Percentiles rank a stretch among this genome's conserved stretches.
phyloP scores from a whole-genome alignment of 2,113 vertebrate species.

The Tragelaphus imberbis region DNA sequence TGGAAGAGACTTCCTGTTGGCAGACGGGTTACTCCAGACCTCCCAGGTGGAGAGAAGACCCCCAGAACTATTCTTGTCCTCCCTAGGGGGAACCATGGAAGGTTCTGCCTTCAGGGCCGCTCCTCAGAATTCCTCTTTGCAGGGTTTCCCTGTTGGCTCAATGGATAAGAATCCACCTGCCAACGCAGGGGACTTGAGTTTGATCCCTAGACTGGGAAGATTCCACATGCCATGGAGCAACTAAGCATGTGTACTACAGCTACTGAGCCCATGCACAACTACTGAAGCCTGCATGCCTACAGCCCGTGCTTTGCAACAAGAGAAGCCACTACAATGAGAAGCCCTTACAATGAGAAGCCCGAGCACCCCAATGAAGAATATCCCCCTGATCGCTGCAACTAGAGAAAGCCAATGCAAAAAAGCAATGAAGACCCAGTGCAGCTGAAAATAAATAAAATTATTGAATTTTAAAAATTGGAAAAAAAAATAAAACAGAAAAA shows the following conservation, averaged over 20 bases:
- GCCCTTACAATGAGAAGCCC: neutral
- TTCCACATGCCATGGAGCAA: neutral
- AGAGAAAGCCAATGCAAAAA: neutral
- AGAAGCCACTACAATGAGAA: neutral
- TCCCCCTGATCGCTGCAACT: neutral
- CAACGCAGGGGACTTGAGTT: neutral
- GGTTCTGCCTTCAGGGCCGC: neutral
- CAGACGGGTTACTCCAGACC: neutral
- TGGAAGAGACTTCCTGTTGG: neutral
- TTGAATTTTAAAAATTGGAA: rapidly evolving
- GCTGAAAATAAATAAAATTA: neutral
- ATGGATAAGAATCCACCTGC: neutral
- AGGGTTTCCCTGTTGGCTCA: neutral
- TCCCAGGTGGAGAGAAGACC: neutral
- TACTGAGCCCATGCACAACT: neutral
- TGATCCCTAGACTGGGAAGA: neutral
- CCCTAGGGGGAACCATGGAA: neutral
- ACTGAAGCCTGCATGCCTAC: neutral
- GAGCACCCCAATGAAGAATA: neutral
- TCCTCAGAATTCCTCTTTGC: neutral
- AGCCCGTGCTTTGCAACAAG: neutral
- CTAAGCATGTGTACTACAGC: neutral
- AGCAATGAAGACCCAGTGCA: neutral
- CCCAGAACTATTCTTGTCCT: neutral
- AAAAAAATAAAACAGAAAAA: neutral